Evolutionary conservation across 2,888 invertebrate species (phyloP), one percentile per base, ranked within the genome.

Genomic region (Nymphalis urticae): DNA sequence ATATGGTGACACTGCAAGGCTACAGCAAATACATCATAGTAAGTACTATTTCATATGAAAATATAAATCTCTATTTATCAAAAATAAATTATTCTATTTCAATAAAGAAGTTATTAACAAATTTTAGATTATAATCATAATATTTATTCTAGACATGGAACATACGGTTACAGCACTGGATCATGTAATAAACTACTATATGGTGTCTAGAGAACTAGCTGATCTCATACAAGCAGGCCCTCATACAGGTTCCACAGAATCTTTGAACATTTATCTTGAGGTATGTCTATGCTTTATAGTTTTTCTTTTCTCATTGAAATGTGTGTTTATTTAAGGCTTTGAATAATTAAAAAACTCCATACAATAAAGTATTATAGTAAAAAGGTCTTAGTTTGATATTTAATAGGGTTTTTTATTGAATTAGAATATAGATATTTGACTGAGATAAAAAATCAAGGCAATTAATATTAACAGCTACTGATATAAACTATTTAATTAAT

Each of bases 171-270:
- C 95, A 71, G 95, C 97, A 21, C 87, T 99, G 76, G 99, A 99
- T 81, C 97, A 97, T 86, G 99, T 99, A 0, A 96, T 99, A 50
- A 97, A 97, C 64, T 99, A 97, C 84, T 99, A 99, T 86, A 98
- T 98, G 90, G 97, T 98, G 47, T 97, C 98, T 0, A 96, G 97
- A 83, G 98, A 98, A 82, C 96, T 98, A 7, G 98, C 98, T 71
- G 95, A 95, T 75, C 94, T 96, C 5, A 96, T 98, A 42, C 96
- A 97, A 78, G 96, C 96, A 72, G 98, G 98, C 9, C 98, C 97
- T 0, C 94, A 95, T 42, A 94, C 94, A 6, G 90, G 94, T 3
- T 94, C 94, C 62, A 93, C 95, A 0, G 94, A 94, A 32, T 88
- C 94, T 0, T 90, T 95, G 56, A 91, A 87, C 73, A 79, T 87